Evolutionary conservation across 2,113 vertebrate species (phyloP), one percentile per base, ranked within the genome.

Genomic region (Promerops cafer): DNA sequence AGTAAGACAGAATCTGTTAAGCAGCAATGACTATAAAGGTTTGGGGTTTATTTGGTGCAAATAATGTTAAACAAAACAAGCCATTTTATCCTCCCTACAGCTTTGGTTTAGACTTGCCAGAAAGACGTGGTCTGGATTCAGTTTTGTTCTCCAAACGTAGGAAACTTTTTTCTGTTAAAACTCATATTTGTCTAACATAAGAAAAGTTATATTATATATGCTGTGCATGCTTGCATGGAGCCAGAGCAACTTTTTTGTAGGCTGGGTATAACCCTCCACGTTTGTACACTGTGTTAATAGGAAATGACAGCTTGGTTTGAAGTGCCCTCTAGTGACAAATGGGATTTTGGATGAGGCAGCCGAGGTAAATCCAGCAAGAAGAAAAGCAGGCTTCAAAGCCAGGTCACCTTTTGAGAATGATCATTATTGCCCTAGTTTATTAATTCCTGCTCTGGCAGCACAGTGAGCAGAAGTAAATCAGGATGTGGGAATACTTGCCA

Each of bases 311-410:
- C 77, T 96, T 96, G 63, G 94, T 93, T 63, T 91, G 64, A 96
- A 75, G 81, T 88, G 95, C 96, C 97, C 93, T 95, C 97, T 97
- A 59, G 96, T 96, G 97, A 94, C 71, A 66, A 75, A 27, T 10
- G 37, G 33, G 42, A 22, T 83, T 80, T 64, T 18, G 78, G 54
- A 11, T 40, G 40, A 54, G 45, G 56, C 18, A 6, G 45, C 45
- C 6, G 44, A 26, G 77, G 42, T 24, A 42, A 59, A 56, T 12
- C 11, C 42, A 1, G 28, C 13, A 5, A 6, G 30, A 47, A 65
- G 35, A 21, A 44, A 60, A 52, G 68, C 11, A 37, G 66, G 17
- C 37, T 35, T 37, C 47, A 53, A 59, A 64, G 57, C 26, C 31
- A 16, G 24, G 33, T 77, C 53, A 26, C 17, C 13, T 81, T 47